These are phyloP conservation scores for Pyxicephalus adspersus DNA, from an alignment of 2,113 vertebrate genomes.

Conservation along the genomic window DNA sequence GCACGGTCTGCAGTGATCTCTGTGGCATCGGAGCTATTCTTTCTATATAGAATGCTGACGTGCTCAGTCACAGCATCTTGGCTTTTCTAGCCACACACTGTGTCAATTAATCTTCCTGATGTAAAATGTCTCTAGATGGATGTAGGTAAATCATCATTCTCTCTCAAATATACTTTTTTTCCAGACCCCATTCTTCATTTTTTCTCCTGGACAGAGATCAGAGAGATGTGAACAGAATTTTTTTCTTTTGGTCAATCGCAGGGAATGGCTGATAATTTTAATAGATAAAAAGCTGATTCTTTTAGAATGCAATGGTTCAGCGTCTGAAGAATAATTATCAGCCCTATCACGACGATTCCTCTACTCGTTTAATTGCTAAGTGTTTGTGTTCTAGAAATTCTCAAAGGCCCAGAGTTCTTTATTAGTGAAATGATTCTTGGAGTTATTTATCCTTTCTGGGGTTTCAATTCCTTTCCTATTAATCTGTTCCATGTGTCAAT, in stretches of 20 bases:
- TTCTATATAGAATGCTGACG: not conserved
- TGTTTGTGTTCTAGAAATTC: constrained; percentile 53
- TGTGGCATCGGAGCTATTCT: not conserved
- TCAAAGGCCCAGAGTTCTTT: constrained; percentile 43
- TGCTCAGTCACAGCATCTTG: not conserved
- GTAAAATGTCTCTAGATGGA: constrained; percentile 12
- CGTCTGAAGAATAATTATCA: constrained; percentile 48
- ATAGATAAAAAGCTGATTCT: constrained; percentile 37
- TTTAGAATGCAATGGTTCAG: not conserved
- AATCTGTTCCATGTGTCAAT: constrained; percentile 55
- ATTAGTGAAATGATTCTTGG: constrained; percentile 55
- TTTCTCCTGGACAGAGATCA: constrained; percentile 21
- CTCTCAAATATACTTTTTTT: constrained; percentile 20
- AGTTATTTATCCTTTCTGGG: constrained; percentile 56
- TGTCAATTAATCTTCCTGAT: constrained; percentile 37
- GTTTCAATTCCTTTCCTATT: constrained; percentile 51
- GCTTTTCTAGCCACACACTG: constrained; percentile 18
- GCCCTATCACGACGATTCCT: constrained; percentile 48
- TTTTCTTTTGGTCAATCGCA: constrained; percentile 11
- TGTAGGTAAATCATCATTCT: constrained; percentile 42
- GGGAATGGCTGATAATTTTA: constrained; percentile 19
- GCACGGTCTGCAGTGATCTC: not conserved
- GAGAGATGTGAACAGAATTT: not conserved
- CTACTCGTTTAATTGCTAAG: constrained; percentile 54
- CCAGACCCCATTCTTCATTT: constrained; percentile 14